Conservation (phyloP, 2,888 invertebrate species). For the Adelphocoris suturalis region DNA sequence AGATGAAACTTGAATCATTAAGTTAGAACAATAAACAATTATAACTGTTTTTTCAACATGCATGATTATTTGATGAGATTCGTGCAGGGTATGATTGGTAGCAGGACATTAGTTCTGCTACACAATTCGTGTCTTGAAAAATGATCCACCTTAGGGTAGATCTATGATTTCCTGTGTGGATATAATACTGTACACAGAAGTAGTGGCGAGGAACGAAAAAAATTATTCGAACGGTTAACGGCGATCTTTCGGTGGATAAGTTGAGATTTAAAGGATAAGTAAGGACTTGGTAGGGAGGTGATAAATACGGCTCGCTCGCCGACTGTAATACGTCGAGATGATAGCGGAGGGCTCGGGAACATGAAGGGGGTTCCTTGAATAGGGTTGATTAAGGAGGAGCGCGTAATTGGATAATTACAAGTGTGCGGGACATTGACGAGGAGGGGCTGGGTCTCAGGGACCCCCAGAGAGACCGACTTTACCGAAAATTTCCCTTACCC, state of each 20-base stretch:
- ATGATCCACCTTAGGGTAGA: too few relatives aligned
- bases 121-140: too few relatives aligned
- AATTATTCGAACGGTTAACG: not conserved
- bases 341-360: not conserved
- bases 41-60: too few relatives aligned
- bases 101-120: too few relatives aligned
- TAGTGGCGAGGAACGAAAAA: not conserved
- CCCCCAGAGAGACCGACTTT: too few relatives aligned
- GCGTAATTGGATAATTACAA: slow-evolving; percentile 70
- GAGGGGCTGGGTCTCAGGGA: not conserved
- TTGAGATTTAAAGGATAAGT: not conserved
- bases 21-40: too few relatives aligned
- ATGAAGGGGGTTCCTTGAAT: not conserved
- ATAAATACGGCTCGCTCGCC: slow-evolving; percentile 5
- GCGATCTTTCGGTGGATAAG: not conserved
- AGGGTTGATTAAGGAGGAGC: slow-evolving; percentile 57
- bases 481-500: too few relatives aligned
- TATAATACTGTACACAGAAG: not conserved
- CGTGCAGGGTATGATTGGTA: too few relatives aligned
- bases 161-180: not conserved
- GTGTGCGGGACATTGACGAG: slow-evolving; percentile 57
- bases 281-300: not conserved
- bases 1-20: too few relatives aligned
- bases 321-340: slow-evolving; percentile 32
- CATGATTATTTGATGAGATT: too few relatives aligned